Base-by-base conservation (phyloP, 2,113 vertebrate species). In the Poecile atricapillus region DNA sequence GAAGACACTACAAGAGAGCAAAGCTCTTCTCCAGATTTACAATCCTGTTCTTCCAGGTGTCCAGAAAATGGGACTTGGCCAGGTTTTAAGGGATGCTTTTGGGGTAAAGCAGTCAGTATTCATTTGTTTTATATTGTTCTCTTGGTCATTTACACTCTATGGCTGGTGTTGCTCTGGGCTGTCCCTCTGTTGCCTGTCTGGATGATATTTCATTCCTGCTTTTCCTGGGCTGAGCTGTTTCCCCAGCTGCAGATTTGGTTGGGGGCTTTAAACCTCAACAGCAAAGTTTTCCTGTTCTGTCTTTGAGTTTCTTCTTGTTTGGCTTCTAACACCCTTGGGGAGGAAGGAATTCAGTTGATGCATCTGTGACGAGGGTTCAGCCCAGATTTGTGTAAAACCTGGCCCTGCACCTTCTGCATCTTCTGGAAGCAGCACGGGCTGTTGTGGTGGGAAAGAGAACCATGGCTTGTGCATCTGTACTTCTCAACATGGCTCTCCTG, bases 401-500 rank as follows among this genome's bases (percentile, higher is more conserved):
- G 55, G 44, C 64, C 33, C 55, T 74, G 60, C n/a, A 11, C 17
- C 18, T 85, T 23, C 60, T 49, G 78, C 30, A 46, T 15, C 35
- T 81, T 55, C 44, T 68, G 63, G 68, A 75, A 86, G 46, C 39
- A 71, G 70, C 90, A 30, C 33, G 39, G 53, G 35, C 49, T 68
- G 39, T 24, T 4, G 1, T 20, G 30, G 27, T 56, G 68, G n/a
- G 71, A 77, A 56, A 59, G 31, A 37, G 83, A 81, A 30, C 11
- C 5, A 8, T 17, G n/a, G 28, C 5, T 18, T 4, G 4, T 39
- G 37, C 55, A 69, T 25, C 55, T 33, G 1, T 13, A 2, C 17
- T 28, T 47, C 46, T 58, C 50, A 31, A 7, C 0, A 0, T 11
- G 24, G 30, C 27, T 37, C 62, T 71, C 63, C 16, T 5, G 15